Evolutionary conservation across 1,140 invertebrate genomes (phyloP), one percentile per base, ranked within the genome.

Genomic region (Theocolax elegans): DNA sequence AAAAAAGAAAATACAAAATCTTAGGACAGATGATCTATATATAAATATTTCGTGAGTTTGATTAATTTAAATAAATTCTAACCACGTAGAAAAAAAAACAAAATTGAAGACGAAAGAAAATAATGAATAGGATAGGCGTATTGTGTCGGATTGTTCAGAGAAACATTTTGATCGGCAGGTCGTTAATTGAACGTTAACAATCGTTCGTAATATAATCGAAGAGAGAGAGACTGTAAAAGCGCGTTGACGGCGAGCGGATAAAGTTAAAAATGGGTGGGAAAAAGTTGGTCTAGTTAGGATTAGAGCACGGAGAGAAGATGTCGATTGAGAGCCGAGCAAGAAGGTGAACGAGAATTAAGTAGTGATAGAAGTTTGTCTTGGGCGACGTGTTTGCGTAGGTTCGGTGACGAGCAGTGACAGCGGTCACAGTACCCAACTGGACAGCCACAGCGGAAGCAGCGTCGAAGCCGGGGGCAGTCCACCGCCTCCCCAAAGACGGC

Each of bases 321-420:
- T n/a, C n/a, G 19, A 38, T 56, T 56, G 53, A n/a, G 9, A 56
- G n/a, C 29, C 15, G 29, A 19, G 25, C 25, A 67, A 67, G 31
- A 67, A 56, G 12, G 40, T n/a, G n/a, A 8, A 46, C 3, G n/a
- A 46, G n/a, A 46, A 46, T 4, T 8, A 56, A 70, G 77, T 85
- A 82, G 83, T 84, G 81, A 86, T 84, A 80, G 83, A 84, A 78
- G 80, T 80, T 53, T 56, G 79, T 82, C 76, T 84, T 85, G 82
- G 82, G 81, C 49, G 76, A 79, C 56, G 56, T 74, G 78, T 85
- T 78, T 85, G 80, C 73, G 81, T 85, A 91, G 93, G 92, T 81
- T 95, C 93, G 62, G 90, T 93, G 73, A 94, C 93, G 71, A 94
- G 93, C 73, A 93, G 91, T 81, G 93, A 96, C 86, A 95, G 93